These are phyloP conservation scores for Pteruthius melanotis DNA, from an alignment of 2,113 vertebrate genomes.

Conservation along the genomic window DNA sequence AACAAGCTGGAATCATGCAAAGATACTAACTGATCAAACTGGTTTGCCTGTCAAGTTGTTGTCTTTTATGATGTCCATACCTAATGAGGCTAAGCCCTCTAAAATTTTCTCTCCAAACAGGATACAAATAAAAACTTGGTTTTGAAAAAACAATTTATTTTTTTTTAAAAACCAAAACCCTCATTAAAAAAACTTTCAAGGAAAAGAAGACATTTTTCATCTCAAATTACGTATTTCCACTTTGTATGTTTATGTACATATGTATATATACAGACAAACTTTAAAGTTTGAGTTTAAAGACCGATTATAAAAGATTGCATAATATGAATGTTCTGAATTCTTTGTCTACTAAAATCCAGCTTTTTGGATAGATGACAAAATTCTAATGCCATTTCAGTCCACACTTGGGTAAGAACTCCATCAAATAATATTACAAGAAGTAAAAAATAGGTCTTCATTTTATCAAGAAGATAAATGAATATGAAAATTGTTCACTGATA, in stretches of 20 bases:
- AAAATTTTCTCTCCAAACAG: neutral
- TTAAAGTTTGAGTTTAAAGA: neutral
- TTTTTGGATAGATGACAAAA: constrained; percentile 8
- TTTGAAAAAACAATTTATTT: neutral
- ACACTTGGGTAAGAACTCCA: neutral
- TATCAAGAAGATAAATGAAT: neutral
- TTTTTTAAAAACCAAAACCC: neutral
- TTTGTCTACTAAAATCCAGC: neutral
- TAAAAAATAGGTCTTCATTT: neutral
- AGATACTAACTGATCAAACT: neutral
- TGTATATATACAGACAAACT: neutral
- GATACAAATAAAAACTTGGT: neutral
- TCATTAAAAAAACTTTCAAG: neutral
- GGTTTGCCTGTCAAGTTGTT: neutral
- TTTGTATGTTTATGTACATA: neutral
- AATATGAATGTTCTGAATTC: neutral
- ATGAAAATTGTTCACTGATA: neutral
- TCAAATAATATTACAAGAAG: neutral
- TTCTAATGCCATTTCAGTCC: neutral
- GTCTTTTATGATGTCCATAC: neutral
- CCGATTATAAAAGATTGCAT: neutral
- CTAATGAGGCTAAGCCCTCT: neutral
- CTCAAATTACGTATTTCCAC: neutral
- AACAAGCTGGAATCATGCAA: neutral
- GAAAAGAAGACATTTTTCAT: neutral